Conservation (phyloP, 2,797 vertebrate species). For the Trematomus bernacchii region DNA sequence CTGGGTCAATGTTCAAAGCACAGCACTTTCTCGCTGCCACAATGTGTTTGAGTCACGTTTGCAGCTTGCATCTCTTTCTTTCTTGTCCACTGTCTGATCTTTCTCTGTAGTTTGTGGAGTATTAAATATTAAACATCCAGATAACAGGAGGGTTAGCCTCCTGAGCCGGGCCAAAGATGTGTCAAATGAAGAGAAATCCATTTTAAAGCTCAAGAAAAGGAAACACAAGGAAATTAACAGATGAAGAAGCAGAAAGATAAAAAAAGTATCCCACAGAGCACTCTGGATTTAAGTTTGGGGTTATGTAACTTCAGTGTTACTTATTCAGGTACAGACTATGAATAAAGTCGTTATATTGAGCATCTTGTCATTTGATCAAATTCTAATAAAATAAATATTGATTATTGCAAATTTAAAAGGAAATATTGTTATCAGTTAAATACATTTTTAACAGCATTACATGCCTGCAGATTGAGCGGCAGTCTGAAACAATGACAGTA, state of each 20-base stretch:
- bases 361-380: neutral
- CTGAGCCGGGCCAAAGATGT: conserved; percentile 44
- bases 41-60: conserved; percentile 23
- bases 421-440: neutral
- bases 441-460: neutral
- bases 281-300: neutral
- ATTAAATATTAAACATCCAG: conserved; percentile 73
- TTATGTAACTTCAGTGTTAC: neutral
- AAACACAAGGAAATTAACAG: neutral
- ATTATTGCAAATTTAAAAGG: neutral
- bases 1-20: conserved; percentile 16
- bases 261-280: neutral
- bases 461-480: neutral
- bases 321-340: neutral
- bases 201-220: conserved; percentile 7
- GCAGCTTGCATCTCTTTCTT: conserved; percentile 7
- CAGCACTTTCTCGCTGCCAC: conserved; percentile 2
- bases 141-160: conserved; percentile 59
- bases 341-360: neutral
- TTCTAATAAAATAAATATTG: too few relatives aligned
- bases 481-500: neutral
- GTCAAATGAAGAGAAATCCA: conserved; percentile 33
- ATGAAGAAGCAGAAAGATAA: neutral
- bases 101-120: conserved; percentile 48
- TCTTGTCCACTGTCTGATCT: conserved; percentile 30